Evolutionary conservation across 2,113 vertebrate genomes (phyloP).

Genomic region (Neolamprologus tretocephalus): DNA sequence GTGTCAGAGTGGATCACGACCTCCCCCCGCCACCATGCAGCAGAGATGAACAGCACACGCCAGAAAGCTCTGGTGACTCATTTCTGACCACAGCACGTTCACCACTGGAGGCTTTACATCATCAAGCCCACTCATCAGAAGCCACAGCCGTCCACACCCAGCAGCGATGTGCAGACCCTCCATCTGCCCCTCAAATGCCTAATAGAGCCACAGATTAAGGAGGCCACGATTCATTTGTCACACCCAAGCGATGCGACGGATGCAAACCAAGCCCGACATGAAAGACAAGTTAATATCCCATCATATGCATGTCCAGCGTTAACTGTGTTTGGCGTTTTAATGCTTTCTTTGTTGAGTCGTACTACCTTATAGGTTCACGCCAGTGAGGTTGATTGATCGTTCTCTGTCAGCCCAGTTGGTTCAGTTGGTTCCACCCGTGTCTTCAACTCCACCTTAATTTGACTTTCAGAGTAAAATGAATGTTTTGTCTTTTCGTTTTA

Average conservation of each 20-base stretch:
- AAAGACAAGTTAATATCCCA: neutral
- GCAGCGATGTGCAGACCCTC: neutral
- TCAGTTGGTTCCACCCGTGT: neutral
- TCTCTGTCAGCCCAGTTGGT: neutral
- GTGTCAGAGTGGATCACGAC: neutral
- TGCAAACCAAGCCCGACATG: neutral
- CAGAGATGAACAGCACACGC: neutral
- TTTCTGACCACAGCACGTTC: neutral
- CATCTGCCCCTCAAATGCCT: neutral
- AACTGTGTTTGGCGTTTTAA: neutral
- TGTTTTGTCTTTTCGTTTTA: neutral
- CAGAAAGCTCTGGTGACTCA: neutral
- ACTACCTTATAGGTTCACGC: rapidly evolving
- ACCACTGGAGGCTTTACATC: neutral
- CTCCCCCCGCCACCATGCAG: neutral
- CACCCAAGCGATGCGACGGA: neutral
- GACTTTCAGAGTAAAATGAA: neutral
- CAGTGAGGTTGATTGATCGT: neutral
- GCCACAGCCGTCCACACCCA: neutral
- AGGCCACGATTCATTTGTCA: neutral
- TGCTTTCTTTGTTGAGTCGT: neutral
- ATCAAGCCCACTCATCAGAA: neutral
- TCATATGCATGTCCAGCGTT: neutral
- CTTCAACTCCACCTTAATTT: neutral
- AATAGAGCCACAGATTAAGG: neutral